Evolutionary conservation across 2,888 invertebrate species (phyloP).

Genomic region (Calephelis perditalis): DNA sequence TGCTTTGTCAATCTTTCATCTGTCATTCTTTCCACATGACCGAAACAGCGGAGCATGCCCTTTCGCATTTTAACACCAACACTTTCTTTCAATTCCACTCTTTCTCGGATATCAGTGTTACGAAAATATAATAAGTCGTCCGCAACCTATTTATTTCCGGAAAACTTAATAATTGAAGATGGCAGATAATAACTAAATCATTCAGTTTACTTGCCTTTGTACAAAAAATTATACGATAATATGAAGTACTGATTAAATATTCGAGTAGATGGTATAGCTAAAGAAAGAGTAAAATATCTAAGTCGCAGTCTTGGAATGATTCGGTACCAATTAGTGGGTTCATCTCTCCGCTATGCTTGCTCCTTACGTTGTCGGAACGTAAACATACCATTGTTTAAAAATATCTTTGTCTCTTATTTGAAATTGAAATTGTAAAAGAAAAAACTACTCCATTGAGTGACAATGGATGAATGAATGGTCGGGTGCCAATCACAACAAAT

Average conservation of each 20-base stretch:
- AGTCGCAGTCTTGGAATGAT: conserved; percentile 30
- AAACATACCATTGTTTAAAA: conserved; percentile 32
- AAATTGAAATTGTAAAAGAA: conserved; percentile 31
- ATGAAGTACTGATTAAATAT: conserved; percentile 33
- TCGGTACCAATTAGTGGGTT: conserved; percentile 32
- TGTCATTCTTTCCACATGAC: too few relatives aligned
- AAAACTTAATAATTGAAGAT: too few relatives aligned
- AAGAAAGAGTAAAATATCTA: conserved; percentile 15
- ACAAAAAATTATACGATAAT: too few relatives aligned
- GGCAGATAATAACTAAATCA: too few relatives aligned
- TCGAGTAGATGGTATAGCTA: conserved; percentile 27
- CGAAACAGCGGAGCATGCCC: too few relatives aligned
- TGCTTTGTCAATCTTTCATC: too few relatives aligned
- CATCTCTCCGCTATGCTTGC: conserved; percentile 22
- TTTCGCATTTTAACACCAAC: too few relatives aligned
- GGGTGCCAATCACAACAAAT: conserved; percentile 25
- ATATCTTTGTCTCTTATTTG: conserved; percentile 33
- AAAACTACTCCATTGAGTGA: conserved; percentile 29
- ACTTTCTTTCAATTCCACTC: too few relatives aligned
- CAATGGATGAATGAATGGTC: conserved; percentile 29
- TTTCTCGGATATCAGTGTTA: too few relatives aligned
- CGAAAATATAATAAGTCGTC: too few relatives aligned
- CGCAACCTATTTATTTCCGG: too few relatives aligned
- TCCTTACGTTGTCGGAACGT: conserved; percentile 28
- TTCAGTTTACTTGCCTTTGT: too few relatives aligned